These are phyloP conservation scores for Sus cebifrons DNA, from an alignment of 2,797 vertebrate genomes.

Conservation along the genomic window DNA sequence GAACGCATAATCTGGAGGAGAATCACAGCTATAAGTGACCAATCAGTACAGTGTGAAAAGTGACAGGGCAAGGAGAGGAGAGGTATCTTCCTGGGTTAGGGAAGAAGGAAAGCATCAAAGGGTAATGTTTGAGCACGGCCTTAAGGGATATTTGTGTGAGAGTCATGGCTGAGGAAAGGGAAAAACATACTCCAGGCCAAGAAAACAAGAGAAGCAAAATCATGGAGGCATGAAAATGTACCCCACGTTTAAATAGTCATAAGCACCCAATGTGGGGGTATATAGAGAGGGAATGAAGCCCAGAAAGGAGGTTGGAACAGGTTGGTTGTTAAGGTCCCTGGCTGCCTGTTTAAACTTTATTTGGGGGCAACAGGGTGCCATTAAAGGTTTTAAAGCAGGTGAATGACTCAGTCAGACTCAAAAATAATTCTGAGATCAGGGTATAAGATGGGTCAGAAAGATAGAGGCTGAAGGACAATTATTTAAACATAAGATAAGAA, in stretches of 20 bases:
- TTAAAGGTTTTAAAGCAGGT: constrained; percentile 53
- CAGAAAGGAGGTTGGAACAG: background rate
- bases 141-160: background rate
- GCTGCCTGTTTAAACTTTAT: background rate
- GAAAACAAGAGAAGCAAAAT: background rate
- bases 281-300: background rate
- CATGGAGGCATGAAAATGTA: background rate
- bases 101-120: background rate
- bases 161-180: background rate
- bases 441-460: background rate
- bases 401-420: constrained; percentile 53
- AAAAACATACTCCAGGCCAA: background rate
- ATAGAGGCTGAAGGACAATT: background rate
- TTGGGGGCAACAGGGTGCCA: background rate
- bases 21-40: background rate
- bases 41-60: background rate
- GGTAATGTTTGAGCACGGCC: background rate
- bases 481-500: constrained; percentile 43
- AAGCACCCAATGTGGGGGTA: background rate
- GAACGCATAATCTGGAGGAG: background rate
- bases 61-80: background rate
- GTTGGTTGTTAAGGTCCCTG: background rate
- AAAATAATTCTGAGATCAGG: constrained; percentile 70
- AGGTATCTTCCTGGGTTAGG: background rate
- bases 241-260: background rate